Percentiles rank a stretch among this genome's conserved stretches.
phyloP scores from a whole-genome alignment of 2,113 vertebrate genomes.

The Hipposideros armiger region DNA sequence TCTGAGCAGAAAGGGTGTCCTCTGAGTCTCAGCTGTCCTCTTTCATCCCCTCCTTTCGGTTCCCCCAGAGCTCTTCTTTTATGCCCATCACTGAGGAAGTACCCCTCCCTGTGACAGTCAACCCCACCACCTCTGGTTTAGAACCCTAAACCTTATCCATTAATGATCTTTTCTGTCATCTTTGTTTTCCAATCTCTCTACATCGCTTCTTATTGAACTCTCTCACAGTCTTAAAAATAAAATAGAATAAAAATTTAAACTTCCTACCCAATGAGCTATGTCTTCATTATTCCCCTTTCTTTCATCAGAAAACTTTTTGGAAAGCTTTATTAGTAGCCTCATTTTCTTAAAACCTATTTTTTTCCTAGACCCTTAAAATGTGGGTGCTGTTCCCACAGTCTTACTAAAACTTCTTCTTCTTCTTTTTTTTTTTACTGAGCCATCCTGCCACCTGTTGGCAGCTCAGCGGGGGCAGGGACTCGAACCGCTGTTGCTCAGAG shows the following conservation, averaged over 20 bases:
- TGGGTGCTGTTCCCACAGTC: neutral
- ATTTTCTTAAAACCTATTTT: slow-evolving; percentile 4
- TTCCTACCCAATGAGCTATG: neutral
- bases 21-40: neutral
- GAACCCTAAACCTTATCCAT: neutral
- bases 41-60: neutral
- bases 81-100: neutral
- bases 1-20: neutral
- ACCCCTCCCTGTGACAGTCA: neutral
- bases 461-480: too few relatives aligned
- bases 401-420: neutral
- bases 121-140: neutral
- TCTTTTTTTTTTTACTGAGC: too few relatives aligned
- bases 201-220: neutral
- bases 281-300: neutral
- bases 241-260: neutral
- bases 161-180: neutral
- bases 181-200: neutral
- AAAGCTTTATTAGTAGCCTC: neutral
- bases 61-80: neutral
- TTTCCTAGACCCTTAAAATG: neutral
- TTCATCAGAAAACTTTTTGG: neutral
- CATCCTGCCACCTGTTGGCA: too few relatives aligned
- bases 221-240: neutral
- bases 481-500: too few relatives aligned